Conservation (phyloP, 2,888 invertebrate genomes). For the Leucoma salicis region DNA sequence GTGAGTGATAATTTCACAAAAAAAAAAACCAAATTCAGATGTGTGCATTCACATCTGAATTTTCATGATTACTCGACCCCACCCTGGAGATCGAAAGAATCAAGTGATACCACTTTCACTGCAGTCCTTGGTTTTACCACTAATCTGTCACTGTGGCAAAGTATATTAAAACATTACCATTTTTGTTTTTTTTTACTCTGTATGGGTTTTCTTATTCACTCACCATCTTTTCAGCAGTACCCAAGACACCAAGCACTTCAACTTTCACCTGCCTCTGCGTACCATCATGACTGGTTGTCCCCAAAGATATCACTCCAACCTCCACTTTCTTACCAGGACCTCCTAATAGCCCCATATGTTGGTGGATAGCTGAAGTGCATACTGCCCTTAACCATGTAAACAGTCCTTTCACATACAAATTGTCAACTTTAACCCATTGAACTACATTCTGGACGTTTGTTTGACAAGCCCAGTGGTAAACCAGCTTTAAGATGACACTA, state of each 20-base stretch:
- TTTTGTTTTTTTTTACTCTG: too few species aligned
- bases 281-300: slow-evolving; percentile 91
- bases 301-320: slow-evolving; percentile 93
- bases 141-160: too few species aligned
- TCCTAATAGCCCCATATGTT: slow-evolving; percentile 88
- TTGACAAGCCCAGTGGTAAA: slow-evolving; percentile 96
- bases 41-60: too few species aligned
- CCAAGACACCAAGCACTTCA: slow-evolving; percentile 92
- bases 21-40: too few species aligned
- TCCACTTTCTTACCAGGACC: slow-evolving; percentile 87
- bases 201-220: too few species aligned
- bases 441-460: slow-evolving; percentile 94
- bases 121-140: too few species aligned
- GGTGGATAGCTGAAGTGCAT: slow-evolving; percentile 90
- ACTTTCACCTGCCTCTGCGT: slow-evolving; percentile 91
- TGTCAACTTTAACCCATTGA: slow-evolving; percentile 90
- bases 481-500: slow-evolving; percentile 89
- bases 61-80: too few species aligned
- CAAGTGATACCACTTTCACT: too few species aligned
- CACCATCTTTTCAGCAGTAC: slow-evolving; percentile 86
- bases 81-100: too few species aligned
- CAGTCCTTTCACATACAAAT: slow-evolving; percentile 81
- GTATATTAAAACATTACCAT: too few species aligned
- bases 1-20: too few species aligned
- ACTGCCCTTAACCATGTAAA: slow-evolving; percentile 86